Evolutionary conservation across 1,140 invertebrate genomes (phyloP), one percentile per base, ranked within the genome.

Genomic region (Rhyzopertha dominica): DNA sequence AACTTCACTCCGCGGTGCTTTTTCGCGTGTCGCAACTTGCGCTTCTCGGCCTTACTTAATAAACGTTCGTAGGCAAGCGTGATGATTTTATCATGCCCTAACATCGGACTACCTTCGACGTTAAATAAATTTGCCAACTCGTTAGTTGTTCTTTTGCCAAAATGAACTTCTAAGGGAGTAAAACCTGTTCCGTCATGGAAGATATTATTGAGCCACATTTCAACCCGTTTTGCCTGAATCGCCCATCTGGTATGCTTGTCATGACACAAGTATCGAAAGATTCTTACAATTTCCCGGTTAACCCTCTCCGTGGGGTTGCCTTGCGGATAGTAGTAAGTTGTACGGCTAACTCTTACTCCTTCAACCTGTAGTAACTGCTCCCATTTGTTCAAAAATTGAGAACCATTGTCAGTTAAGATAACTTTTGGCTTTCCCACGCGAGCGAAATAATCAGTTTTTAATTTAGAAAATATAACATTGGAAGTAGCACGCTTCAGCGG

Each of bases 221-320:
- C 34, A 0, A 36, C 34, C 18, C 22, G 9, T 36, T 14, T 14
- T 14, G 22, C 9, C 18, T 8, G n/a, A 16, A 19, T 19, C 3
- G 13, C 18, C 34, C 34, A 36, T 18, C 22, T 36, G 3, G 34
- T 36, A 16, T 20, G 34, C 18, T 36, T 13, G 9, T 20, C 17
- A 3, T 8, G 18, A 14, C 26, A 29, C n/a, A 29, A 29, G n/a
- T 12, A 12, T 14, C 26, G 13, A 29, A 29, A 12, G n/a, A 29
- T 4, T 14, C 26, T n/a, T 2, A n/a, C 26, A 4, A 29, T 29
- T 29, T 29, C 26, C 18, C 34, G 12, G 14, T 29, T 29, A 4
- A 29, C 26, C 2, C 26, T n/a, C 14, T 29, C 26, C 2, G 26
- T 29, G n/a, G 14, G 12, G 14, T 29, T 29, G 12, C 26, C 26